Evolutionary conservation across 2,797 vertebrate genomes (phyloP).

Genomic region (Sebastes umbrosus): DNA sequence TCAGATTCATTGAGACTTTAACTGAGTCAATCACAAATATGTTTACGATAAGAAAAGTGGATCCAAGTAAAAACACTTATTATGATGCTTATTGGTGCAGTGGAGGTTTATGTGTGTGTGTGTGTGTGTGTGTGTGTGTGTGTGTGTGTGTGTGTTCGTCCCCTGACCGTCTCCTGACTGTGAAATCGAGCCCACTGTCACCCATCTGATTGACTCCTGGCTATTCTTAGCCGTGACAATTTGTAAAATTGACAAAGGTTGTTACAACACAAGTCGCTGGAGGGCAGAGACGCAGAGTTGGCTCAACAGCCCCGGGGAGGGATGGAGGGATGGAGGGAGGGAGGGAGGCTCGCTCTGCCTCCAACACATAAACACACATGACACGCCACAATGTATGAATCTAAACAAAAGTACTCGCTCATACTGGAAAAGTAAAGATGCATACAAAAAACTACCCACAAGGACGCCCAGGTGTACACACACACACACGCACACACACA

Average conservation of each 20-base stretch:
- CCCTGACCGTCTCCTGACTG: slow-evolving; percentile 28
- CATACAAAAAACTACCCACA: background rate
- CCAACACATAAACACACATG: background rate
- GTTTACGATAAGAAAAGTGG: background rate
- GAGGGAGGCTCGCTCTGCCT: slow-evolving; percentile 10
- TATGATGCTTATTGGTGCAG: background rate
- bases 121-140: background rate
- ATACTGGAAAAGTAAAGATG: background rate
- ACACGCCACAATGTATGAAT: background rate
- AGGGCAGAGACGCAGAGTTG: slow-evolving; percentile 38
- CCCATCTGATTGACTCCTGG: slow-evolving; percentile 55
- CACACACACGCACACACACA: background rate
- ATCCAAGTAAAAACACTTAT: background rate
- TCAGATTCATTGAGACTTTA: background rate
- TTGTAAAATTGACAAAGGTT: slow-evolving; percentile 67
- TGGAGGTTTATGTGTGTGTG: background rate
- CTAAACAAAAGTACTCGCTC: background rate
- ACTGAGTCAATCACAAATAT: background rate
- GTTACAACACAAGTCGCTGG: slow-evolving; percentile 53
- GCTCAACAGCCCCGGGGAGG: slow-evolving; percentile 9
- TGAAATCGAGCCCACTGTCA: slow-evolving; percentile 43
- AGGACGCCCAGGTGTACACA: background rate
- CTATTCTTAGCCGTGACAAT: slow-evolving; percentile 64
- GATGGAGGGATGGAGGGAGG: background rate
- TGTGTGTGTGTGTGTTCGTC: slow-evolving; percentile 18